Base-by-base conservation (phyloP, 2,113 vertebrate genomes). In the Paracyprichromis sp. region DNA sequence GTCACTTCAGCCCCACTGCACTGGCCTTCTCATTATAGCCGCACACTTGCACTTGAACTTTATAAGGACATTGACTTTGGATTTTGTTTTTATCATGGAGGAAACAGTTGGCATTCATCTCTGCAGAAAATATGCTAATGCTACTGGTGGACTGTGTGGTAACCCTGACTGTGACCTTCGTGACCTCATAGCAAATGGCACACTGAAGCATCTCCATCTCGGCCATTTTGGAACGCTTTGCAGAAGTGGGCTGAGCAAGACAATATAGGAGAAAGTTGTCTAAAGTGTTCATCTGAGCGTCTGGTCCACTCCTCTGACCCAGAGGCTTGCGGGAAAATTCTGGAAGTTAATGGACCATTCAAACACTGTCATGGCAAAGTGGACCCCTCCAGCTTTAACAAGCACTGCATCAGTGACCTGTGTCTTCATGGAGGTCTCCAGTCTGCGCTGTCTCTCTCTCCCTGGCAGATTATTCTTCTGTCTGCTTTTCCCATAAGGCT, bases 271-370 rank as follows among this genome's bases (percentile, higher is more conserved):
- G 80, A 89, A 92, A 91, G 52, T 79, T 94, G 91, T 92, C 91
- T 69, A 66, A 87, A 86, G 82, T 95, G 90, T 90, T 92, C 88
- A 83, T 83, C 84, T 79, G 59, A 88, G 81, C 19, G 2, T 81
- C 83, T 50, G 53, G 19, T 11, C 76, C 38, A 4, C 54, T 88
- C 86, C 79, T 89, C 73, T 84, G 89, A 92, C 82, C 82, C 83
- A 3, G 19, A 80, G 36, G 83, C 45, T 43, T 94, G 92, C 9
- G 80, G 86, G 56, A 86, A 88, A 81, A 92, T 96, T 81, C 82
- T 91, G 7, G 45, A 93, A 85, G 83, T 87, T 89, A 92, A 93
- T 86, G 95, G 94, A 88, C 86, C 95, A 73, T 96, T 95, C 87
- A 83, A 83, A 84, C 86, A 91, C 26, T 95, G 95, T 87, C 94